phyloP scores from a whole-genome alignment of 2,797 vertebrate species.

The Tamandua tetradactyla region DNA sequence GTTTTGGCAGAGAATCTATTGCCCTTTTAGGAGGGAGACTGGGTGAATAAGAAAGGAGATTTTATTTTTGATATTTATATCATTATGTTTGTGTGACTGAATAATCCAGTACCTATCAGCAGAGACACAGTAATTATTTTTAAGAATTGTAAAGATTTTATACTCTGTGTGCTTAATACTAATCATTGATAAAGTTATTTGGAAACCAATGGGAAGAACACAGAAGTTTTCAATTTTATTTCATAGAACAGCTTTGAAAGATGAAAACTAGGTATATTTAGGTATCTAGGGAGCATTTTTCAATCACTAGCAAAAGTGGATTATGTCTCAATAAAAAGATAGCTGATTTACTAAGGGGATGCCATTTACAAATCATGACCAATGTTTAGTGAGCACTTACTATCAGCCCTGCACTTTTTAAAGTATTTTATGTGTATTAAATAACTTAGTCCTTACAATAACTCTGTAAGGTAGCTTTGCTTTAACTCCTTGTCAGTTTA shows the following conservation, averaged over 20 bases:
- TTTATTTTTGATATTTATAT: slow-evolving; percentile 54
- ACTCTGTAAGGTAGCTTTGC: background rate
- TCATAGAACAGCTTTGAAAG: background rate
- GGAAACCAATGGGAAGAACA: slow-evolving; percentile 27
- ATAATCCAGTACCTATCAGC: background rate
- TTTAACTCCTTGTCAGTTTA: background rate
- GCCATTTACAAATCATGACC: background rate
- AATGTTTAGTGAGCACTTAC: background rate
- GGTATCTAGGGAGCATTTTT: slow-evolving; percentile 19
- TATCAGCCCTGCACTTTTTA: background rate
- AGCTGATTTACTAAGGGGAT: background rate
- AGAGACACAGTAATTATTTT: slow-evolving; percentile 31
- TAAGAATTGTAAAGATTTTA: slow-evolving; percentile 44
- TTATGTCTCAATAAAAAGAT: background rate
- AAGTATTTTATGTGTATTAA: background rate
- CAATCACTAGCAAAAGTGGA: background rate
- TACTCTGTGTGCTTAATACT: background rate
- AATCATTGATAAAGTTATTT: slow-evolving; percentile 56
- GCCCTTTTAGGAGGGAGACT: background rate
- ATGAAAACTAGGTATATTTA: slow-evolving; percentile 50
- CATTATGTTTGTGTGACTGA: background rate
- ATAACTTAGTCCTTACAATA: background rate
- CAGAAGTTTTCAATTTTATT: slow-evolving; percentile 49
- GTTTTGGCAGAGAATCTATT: slow-evolving; percentile 23
- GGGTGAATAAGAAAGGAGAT: background rate